Evolutionary conservation across 2,888 invertebrate genomes (phyloP).

Genomic region (Lymantria dispar): DNA sequence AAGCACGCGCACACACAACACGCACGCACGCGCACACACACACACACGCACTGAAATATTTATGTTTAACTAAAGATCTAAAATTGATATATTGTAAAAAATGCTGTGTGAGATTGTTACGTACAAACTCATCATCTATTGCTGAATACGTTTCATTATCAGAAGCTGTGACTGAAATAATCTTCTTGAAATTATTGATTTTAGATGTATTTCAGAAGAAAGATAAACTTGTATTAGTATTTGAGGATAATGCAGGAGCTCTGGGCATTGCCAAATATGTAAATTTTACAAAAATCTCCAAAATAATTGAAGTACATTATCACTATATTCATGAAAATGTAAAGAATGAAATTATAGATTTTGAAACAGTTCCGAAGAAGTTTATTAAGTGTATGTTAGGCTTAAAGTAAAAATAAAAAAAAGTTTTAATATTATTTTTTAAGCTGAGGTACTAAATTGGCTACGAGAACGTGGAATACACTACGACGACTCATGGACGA

Average conservation of each 20-base stretch:
- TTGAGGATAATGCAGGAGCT: conserved; percentile 19
- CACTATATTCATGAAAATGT: conserved; percentile 6
- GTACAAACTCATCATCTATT: conserved; percentile 4
- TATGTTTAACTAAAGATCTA: conserved; percentile 17
- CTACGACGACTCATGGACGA: no score
- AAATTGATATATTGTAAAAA: conserved; percentile 17
- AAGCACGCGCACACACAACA: no score
- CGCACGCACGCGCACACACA: no score
- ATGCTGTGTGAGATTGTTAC: conserved; percentile 12
- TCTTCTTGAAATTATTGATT: neutral
- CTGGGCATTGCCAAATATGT: conserved; percentile 18
- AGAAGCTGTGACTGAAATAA: conserved; percentile 9
- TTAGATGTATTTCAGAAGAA: neutral
- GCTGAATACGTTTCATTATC: conserved; percentile 1
- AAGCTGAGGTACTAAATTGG: no score
- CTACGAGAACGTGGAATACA: no score
- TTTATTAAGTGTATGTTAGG: no score
- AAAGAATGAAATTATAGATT: neutral
- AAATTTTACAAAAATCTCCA: conserved; percentile 22
- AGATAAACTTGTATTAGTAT: conserved; percentile 14
- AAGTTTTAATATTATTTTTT: no score
- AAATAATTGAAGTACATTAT: conserved; percentile 17
- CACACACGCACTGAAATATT: conserved; percentile 21
- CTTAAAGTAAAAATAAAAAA: no score
- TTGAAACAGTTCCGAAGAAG: no score